A percentile compares a stretch with the other conserved stretches of the same genome.
Evolutionary conservation across 2,113 vertebrate species (phyloP).

Genomic region (Gymnocephalus cernua): DNA sequence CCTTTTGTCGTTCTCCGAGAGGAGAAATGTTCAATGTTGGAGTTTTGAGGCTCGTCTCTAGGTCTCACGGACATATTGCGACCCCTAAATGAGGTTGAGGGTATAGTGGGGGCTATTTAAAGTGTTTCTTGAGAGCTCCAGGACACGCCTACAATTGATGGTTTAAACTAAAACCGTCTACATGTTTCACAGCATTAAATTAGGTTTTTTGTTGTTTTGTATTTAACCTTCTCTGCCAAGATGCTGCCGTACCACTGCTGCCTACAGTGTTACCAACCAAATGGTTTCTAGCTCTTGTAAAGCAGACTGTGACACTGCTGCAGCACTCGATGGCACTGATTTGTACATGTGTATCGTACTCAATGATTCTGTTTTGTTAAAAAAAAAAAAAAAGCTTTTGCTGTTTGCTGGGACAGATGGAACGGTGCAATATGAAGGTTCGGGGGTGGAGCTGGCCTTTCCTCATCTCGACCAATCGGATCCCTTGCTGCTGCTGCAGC

Average conservation of each 20-base stretch:
- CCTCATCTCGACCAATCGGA: constrained; percentile 82
- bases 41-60: too few relatives aligned
- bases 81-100: too few relatives aligned
- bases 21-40: too few relatives aligned
- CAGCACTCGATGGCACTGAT: neutral
- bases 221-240: neutral
- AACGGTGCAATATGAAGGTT: constrained; percentile 85
- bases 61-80: too few relatives aligned
- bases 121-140: too few relatives aligned
- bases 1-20: too few relatives aligned
- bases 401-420: constrained; percentile 65
- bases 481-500: constrained; percentile 83
- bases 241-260: neutral
- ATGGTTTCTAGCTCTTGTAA: neutral
- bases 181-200: too few relatives aligned
- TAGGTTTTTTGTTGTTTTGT: neutral
- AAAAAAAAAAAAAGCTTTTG: neutral
- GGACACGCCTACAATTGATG: too few relatives aligned
- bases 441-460: constrained; percentile 85
- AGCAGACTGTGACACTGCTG: too few relatives aligned
- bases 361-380: neutral
- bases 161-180: too few relatives aligned
- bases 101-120: too few relatives aligned
- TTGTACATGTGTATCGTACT: neutral
- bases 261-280: neutral